Conservation (phyloP, 2,888 invertebrate species). For the Tillus elongatus region DNA sequence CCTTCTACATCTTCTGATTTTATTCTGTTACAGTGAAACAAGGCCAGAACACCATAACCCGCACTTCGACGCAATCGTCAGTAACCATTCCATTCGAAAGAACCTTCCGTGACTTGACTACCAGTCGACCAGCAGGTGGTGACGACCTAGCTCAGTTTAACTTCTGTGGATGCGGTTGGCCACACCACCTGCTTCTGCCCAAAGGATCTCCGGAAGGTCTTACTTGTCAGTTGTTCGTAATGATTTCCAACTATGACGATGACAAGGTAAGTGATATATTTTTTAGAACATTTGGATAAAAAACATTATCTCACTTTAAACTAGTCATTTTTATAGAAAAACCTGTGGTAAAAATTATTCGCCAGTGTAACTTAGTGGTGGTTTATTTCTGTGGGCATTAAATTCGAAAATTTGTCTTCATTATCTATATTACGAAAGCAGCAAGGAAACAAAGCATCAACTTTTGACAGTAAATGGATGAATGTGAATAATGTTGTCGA, state of each 20-base stretch:
- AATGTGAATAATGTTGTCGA: too few species aligned
- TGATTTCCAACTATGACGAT: conserved; percentile 64
- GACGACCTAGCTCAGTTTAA: conserved; percentile 52
- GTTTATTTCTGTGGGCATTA: too few species aligned
- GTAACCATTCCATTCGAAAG: conserved; percentile 77
- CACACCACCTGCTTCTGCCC: conserved; percentile 70
- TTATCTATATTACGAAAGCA: too few species aligned
- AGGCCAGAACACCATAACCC: conserved; percentile 57
- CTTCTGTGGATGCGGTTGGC: conserved; percentile 87
- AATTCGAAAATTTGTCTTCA: too few species aligned
- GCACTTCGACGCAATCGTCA: conserved; percentile 61
- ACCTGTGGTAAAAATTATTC: too few species aligned
- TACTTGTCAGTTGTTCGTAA: conserved; percentile 61
- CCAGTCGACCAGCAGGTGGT: conserved; percentile 50
- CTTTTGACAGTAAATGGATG: too few species aligned
- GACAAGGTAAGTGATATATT: conserved; percentile 56
- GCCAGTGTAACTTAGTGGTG: too few species aligned
- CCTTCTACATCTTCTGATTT: too few species aligned
- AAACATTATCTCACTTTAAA: too few species aligned
- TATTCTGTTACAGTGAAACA: conserved; percentile 55
- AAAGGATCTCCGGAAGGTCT: conserved; percentile 60
- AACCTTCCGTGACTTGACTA: conserved; percentile 65
- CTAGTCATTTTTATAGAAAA: too few species aligned
- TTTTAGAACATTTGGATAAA: too few species aligned
- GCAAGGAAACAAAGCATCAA: too few species aligned